Conservation (phyloP, 2,888 invertebrate genomes). For the Chaetogeoica ovagalla region DNA sequence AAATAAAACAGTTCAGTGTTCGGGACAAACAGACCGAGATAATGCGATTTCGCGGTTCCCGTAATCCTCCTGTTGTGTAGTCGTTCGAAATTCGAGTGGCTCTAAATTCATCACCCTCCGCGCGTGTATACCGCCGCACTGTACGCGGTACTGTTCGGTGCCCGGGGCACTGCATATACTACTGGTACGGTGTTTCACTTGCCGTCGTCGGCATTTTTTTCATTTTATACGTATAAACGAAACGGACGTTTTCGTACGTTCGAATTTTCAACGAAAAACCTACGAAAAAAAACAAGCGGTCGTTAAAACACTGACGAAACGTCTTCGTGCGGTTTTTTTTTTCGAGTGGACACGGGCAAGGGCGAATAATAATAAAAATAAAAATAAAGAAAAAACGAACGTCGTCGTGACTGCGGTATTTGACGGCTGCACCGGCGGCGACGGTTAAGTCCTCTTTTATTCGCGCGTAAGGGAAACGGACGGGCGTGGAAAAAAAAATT, state of each 20-base stretch:
- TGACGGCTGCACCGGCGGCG: not conserved
- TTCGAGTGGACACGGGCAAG: not conserved
- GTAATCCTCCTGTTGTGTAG: slow-evolving; percentile 44
- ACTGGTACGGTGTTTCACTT: no score
- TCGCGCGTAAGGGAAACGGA: slow-evolving; percentile 1
- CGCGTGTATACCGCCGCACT: not conserved
- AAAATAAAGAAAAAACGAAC: not conserved
- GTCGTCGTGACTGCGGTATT: slow-evolving; percentile 38
- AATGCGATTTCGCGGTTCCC: slow-evolving; percentile 50
- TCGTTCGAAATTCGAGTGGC: slow-evolving; percentile 49
- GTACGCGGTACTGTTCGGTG: no score
- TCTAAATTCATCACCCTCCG: not conserved
- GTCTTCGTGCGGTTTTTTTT: not conserved
- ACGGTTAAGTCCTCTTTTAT: not conserved
- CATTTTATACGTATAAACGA: no score
- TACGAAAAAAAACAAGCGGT: no score
- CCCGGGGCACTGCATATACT: no score
- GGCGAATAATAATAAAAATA: not conserved
- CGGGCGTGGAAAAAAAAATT: not conserved
- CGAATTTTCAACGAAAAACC: no score
- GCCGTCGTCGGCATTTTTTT: no score
- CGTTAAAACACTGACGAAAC: no score
- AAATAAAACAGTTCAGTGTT: slow-evolving; percentile 50
- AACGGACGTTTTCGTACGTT: no score
- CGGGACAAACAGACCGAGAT: slow-evolving; percentile 49